Percentiles rank a stretch among this genome's conserved stretches.
phyloP scores from a whole-genome alignment of 1,140 invertebrate genomes.

The Catajapyx aquilonaris region DNA sequence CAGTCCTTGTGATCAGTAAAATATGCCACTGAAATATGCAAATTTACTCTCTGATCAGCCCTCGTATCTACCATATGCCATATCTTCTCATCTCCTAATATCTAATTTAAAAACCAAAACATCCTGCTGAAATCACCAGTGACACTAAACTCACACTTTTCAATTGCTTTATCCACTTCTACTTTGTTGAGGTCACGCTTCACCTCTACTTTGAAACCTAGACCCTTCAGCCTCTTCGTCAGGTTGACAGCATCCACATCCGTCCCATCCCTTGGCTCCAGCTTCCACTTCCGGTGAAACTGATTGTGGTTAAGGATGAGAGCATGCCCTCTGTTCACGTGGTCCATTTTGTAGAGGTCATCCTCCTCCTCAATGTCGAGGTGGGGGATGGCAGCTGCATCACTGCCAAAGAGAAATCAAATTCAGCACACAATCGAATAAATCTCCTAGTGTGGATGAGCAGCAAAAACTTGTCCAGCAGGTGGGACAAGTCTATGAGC shows the following conservation, averaged over 20 bases:
- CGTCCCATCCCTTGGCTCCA: neutral
- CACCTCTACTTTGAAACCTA: neutral
- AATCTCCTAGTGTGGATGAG: too few species aligned
- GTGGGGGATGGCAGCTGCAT: conserved; percentile 1
- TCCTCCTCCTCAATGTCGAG: conserved; percentile 12
- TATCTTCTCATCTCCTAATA: too few species aligned
- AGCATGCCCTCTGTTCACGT: conserved; percentile 25
- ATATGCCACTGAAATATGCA: neutral
- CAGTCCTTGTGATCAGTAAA: conserved; percentile 41
- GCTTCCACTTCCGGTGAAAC: neutral
- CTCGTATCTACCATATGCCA: too few species aligned
- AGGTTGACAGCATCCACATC: neutral
- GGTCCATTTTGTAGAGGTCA: conserved; percentile 24
- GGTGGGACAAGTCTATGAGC: too few species aligned
- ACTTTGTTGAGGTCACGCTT: neutral
- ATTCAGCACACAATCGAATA: too few species aligned
- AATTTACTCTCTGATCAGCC: too few species aligned
- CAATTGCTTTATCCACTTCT: neutral
- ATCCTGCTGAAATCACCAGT: too few species aligned
- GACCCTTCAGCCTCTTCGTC: neutral
- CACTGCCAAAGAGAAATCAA: too few species aligned
- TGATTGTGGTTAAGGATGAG: conserved; percentile 24
- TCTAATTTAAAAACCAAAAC: too few species aligned
- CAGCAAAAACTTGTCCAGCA: too few species aligned
- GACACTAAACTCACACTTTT: too few species aligned